Conservation (phyloP, 1,140 invertebrate species). For the Bombus balteatus region DNA sequence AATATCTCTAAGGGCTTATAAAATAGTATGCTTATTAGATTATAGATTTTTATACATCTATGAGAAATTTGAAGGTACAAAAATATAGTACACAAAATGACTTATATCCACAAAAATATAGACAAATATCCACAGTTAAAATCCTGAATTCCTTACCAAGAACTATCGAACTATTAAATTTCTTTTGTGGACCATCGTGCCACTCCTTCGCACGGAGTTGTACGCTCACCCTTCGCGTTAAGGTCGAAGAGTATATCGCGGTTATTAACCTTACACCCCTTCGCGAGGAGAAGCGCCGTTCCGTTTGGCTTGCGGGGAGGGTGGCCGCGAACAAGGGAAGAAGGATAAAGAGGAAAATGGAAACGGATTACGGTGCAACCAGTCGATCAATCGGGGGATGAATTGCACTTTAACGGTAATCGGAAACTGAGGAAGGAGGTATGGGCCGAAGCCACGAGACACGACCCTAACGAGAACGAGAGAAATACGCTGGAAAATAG, state of each 20-base stretch:
- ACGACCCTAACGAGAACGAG: constrained; percentile 17
- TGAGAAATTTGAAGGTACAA: too few species aligned
- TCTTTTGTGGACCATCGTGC: neutral
- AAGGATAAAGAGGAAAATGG: constrained; percentile 34
- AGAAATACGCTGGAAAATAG: neutral
- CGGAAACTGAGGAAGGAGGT: constrained; percentile 27
- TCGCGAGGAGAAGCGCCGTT: neutral
- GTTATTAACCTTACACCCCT: constrained; percentile 29
- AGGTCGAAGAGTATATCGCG: neutral
- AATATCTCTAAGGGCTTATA: too few species aligned
- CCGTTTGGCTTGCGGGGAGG: neutral
- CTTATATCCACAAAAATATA: too few species aligned
- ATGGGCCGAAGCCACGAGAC: constrained; percentile 12
- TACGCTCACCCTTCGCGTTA: neutral
- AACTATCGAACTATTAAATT: neutral
- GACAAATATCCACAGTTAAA: neutral
- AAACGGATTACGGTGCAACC: constrained; percentile 42
- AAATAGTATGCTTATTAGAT: too few species aligned
- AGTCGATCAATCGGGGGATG: constrained; percentile 36
- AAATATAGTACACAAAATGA: too few species aligned
- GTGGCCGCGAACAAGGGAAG: constrained; percentile 21
- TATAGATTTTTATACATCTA: too few species aligned
- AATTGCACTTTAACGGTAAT: constrained; percentile 54
- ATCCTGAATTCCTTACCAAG: neutral
- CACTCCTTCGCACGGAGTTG: neutral